Percentiles rank a stretch among this genome's conserved stretches.
These are phyloP conservation scores for Nymphalis polychloros DNA, from an alignment of 2,888 invertebrate genomes.

Conservation along the genomic window DNA sequence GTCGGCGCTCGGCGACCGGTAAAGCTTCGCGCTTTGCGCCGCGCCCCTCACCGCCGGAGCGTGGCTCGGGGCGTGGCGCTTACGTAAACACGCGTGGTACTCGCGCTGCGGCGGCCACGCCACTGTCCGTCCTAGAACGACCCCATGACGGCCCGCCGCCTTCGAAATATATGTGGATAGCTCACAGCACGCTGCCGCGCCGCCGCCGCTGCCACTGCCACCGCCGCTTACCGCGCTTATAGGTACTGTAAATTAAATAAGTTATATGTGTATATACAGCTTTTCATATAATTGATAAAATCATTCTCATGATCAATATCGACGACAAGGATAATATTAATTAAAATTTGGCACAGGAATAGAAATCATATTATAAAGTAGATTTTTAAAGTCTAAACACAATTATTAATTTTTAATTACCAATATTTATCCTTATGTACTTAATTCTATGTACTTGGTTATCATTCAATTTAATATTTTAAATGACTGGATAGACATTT, in stretches of 20 bases:
- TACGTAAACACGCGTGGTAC: conserved; percentile 79
- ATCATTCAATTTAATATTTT: not conserved
- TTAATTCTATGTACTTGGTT: not conserved
- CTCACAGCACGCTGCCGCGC: conserved; percentile 62
- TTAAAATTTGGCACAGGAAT: too few species aligned
- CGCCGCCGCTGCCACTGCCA: conserved; percentile 72
- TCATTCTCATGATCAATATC: not conserved
- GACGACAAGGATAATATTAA: too few species aligned
- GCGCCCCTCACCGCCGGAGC: conserved; percentile 77
- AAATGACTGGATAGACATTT: not conserved
- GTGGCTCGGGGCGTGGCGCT: conserved; percentile 82
- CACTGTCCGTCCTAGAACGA: conserved; percentile 75
- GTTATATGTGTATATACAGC: not conserved
- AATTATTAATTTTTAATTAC: too few species aligned
- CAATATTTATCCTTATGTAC: not conserved
- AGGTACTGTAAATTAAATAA: conserved; percentile 53
- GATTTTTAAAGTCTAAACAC: too few species aligned
- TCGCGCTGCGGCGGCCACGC: conserved; percentile 68
- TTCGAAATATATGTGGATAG: conserved; percentile 69
- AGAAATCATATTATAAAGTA: too few species aligned
- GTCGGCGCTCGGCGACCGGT: conserved; percentile 79
- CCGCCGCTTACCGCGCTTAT: conserved; percentile 73
- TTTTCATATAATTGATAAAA: not conserved
- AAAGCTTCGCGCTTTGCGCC: conserved; percentile 77
- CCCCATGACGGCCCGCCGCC: conserved; percentile 76